These are phyloP conservation scores for Prorops nasuta DNA, from an alignment of 1,140 invertebrate species.

Conservation along the genomic window DNA sequence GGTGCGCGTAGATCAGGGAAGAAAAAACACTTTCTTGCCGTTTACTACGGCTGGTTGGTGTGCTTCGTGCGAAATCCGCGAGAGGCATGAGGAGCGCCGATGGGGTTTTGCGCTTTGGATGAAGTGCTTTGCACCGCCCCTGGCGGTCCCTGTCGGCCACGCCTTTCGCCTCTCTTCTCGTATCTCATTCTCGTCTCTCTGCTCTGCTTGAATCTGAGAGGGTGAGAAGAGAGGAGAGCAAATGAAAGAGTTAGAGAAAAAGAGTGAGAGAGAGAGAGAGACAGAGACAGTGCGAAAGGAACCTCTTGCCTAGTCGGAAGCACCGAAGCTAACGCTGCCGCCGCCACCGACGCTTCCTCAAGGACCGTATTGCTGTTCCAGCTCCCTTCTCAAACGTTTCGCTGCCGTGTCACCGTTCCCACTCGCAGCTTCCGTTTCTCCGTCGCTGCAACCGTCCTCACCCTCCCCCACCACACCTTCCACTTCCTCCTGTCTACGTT, in stretches of 20 bases:
- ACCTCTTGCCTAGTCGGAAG: background rate
- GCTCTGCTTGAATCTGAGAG: background rate
- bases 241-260: background rate
- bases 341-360: constrained; percentile 14
- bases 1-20: too few species aligned
- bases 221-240: background rate
- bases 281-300: background rate
- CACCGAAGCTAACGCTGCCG: too few species aligned
- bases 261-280: background rate
- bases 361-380: constrained; percentile 57
- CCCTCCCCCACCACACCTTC: constrained; percentile 68
- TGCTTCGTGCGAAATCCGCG: background rate
- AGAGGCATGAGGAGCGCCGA: too few species aligned
- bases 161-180: background rate
- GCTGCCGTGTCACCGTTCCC: constrained; percentile 51
- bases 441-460: constrained; percentile 70
- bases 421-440: constrained; percentile 41
- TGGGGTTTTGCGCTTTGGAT: too few species aligned
- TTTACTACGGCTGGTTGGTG: too few species aligned
- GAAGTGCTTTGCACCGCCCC: background rate
- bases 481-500: constrained; percentile 92
- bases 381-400: constrained; percentile 58
- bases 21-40: too few species aligned
- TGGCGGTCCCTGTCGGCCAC: background rate
- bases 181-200: background rate